Percentiles rank a stretch among this genome's conserved stretches.
Evolutionary conservation across 2,797 vertebrate species (phyloP).

Genomic region (Esox lucius): DNA sequence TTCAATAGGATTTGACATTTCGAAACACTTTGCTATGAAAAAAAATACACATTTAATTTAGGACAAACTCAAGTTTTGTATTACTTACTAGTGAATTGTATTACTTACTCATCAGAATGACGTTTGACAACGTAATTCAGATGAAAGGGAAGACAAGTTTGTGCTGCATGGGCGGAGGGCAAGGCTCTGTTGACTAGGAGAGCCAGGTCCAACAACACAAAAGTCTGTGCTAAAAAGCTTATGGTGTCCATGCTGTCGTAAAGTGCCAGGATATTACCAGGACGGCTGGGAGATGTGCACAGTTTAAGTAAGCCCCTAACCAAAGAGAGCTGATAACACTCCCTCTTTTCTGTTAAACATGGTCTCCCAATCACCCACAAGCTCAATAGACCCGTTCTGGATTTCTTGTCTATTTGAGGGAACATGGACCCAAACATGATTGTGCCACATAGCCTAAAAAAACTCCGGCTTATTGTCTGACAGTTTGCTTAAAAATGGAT

Average conservation of each 20-base stretch:
- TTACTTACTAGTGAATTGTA: too few species aligned
- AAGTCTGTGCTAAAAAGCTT: not conserved
- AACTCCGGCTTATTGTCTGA: not conserved
- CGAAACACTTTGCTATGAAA: not conserved
- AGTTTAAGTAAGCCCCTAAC: not conserved
- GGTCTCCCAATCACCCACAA: not conserved
- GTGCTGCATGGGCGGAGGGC: not conserved
- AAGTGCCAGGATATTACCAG: not conserved
- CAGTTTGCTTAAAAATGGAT: not conserved
- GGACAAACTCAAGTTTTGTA: too few species aligned
- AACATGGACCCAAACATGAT: not conserved
- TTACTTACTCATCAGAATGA: too few species aligned
- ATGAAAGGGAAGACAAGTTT: not conserved
- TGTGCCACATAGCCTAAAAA: not conserved
- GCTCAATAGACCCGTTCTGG: not conserved
- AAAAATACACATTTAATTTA: not conserved
- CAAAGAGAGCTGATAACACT: not conserved
- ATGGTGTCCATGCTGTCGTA: not conserved
- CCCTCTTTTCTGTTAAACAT: conserved; percentile 65
- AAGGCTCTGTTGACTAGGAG: not conserved
- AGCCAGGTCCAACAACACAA: not conserved
- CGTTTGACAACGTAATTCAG: not conserved
- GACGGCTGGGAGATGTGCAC: not conserved
- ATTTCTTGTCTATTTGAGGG: not conserved
- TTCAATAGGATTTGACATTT: not conserved